Percentiles rank a stretch among this genome's conserved stretches.
Evolutionary conservation across 2,797 vertebrate genomes (phyloP).

Genomic region (Allobates femoralis): DNA sequence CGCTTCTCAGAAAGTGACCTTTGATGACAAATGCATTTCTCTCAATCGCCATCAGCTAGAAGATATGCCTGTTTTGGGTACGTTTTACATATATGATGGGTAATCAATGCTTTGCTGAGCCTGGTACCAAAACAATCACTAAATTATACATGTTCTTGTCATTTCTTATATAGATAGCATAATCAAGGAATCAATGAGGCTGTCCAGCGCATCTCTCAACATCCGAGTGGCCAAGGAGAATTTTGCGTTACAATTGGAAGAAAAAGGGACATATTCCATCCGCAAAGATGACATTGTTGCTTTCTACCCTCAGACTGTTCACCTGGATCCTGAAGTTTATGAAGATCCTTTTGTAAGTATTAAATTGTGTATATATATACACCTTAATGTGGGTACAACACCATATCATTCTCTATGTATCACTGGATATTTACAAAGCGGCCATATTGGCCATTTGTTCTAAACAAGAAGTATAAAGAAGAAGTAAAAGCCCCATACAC

Average conservation of each 20-base stretch:
- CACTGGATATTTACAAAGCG: background rate
- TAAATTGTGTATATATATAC: background rate
- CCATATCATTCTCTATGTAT: background rate
- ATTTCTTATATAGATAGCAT: slow-evolving; percentile 83
- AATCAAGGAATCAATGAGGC: slow-evolving; percentile 94
- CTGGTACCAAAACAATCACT: background rate
- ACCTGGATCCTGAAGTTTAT: slow-evolving; percentile 93
- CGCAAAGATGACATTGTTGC: slow-evolving; percentile 93
- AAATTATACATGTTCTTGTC: background rate
- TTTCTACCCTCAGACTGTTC: slow-evolving; percentile 91
- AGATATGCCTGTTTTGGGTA: slow-evolving; percentile 89
- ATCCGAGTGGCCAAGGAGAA: slow-evolving; percentile 90
- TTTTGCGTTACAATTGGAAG: slow-evolving; percentile 88
- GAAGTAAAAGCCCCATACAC: no score
- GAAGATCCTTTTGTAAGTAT: slow-evolving; percentile 88
- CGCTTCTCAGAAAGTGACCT: slow-evolving; percentile 72
- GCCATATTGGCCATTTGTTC: background rate
- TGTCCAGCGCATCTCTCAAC: slow-evolving; percentile 94
- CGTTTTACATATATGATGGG: background rate
- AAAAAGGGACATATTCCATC: slow-evolving; percentile 84
- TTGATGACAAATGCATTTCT: slow-evolving; percentile 74
- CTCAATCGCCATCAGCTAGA: slow-evolving; percentile 85
- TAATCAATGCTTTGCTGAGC: background rate
- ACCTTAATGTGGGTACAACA: no score
- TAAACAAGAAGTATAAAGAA: background rate